These are phyloP conservation scores for Tringa solitaria DNA, from an alignment of 2,113 vertebrate genomes.

Conservation along the genomic window DNA sequence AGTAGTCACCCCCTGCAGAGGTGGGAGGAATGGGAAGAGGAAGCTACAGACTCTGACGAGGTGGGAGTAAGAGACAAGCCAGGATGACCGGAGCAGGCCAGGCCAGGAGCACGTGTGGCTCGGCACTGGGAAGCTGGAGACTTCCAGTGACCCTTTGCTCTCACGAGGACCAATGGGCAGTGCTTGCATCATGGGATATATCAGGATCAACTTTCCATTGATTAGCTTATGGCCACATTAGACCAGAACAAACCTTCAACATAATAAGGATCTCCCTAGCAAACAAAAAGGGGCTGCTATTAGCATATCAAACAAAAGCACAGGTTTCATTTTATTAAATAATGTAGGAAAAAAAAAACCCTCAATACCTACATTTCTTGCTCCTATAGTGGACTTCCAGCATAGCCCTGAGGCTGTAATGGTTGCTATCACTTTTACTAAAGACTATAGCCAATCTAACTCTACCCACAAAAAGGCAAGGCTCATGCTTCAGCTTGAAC, in stretches of 20 bases:
- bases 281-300: neutral
- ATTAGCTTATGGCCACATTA: rapidly evolving
- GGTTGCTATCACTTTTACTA: neutral
- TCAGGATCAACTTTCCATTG: neutral
- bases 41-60: neutral
- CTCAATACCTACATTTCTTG: neutral
- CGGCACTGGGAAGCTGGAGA: neutral
- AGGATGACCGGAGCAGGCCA: neutral
- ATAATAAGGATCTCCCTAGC: neutral
- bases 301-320: neutral
- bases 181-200: neutral
- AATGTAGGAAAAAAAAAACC: neutral
- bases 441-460: neutral
- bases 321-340: neutral
- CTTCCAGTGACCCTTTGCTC: neutral
- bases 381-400: neutral
- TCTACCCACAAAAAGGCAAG: neutral
- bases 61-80: neutral
- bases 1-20: neutral
- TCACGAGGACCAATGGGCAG: neutral
- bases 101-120: neutral
- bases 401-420: neutral
- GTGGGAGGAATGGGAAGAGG: neutral
- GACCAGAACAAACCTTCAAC: neutral
- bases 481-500: neutral